Base-by-base conservation (phyloP, 2,888 invertebrate genomes). In the Aricia artaxerxes region DNA sequence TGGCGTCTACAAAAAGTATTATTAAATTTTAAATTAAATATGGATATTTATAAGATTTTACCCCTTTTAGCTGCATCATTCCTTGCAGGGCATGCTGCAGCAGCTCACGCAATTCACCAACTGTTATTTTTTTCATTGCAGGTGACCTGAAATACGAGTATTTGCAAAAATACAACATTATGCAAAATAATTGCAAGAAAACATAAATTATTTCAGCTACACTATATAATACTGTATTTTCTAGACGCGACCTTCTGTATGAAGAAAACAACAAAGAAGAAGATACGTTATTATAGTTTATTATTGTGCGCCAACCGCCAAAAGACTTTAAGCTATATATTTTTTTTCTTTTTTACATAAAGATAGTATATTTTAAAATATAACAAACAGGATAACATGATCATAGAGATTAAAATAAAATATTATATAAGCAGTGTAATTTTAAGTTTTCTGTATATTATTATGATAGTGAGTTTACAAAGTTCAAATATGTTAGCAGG, bases 31-130 rank as follows among this genome's bases (percentile, higher is more conserved):
- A 16, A 5, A 38, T 38, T 11, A 11, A 69, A 69, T 11, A 13
- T 35, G 4, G 35, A 38, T 16, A 16, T 69, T 69, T 61, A 64
- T 80, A 78, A 80, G 79, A 79, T 24, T 38, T 85, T 85, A 98
- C 98, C 95, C 97, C 98, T 87, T 96, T 96, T 80, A 97, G 95
- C 85, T 96, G 96, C 87, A 96, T 96, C 97, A 99, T 97, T 84
- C 98, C 94, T 82, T 97, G 96, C 79, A 98, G 92, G 3, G 98
- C 97, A 90, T 96, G 97, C 85, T 96, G 96, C 35, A 99, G 95
- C 81, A 98, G 95, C 83, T 96, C 96, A 89, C 97, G 97, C 16
- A 98, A 94, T 86, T 97, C 96, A 82, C 97, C 97, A 57, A 97
- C 88, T 1, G 96, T 95, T 83, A 97, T 95, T 86, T 96, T 96